Base-by-base conservation (phyloP, 2,888 invertebrate genomes). In the Lasioglossum zephyrum region DNA sequence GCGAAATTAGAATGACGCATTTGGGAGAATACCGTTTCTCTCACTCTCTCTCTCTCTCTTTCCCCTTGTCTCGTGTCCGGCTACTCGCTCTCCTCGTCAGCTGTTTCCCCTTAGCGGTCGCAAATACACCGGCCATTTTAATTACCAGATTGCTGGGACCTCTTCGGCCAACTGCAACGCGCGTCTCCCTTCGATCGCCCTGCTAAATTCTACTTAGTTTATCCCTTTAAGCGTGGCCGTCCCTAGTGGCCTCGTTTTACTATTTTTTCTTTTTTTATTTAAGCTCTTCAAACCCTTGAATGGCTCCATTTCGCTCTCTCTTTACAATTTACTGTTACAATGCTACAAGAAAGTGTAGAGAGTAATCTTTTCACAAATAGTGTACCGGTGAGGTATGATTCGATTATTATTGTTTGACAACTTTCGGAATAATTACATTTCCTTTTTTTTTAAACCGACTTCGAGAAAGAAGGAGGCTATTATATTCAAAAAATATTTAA, bases 61-160 rank as follows among this genome's bases (percentile, higher is more conserved):
- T 49, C 8, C 26, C 57, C 53, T n/a, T 13, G 70, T 22, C 60
- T 18, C 22, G 53, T 9, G n/a, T 26, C 36, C 31, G 5, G 16
- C 36, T 36, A 13, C n/a, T 13, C 13, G 11, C 60, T 41, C 77
- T 70, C 41, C 41, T 66, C 66, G 66, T 66, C 66, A 66, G 66
- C 69, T 60, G 22, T 72, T 39, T 69, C 41, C 73, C 66, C 41
- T 69, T 11, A 18, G 39, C n/a, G 69, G 69, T 39, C 26, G 69
- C 74, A 89, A 89, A 77, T 83, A 87, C 81, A 76, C 85, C 75
- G 83, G 79, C 81, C 85, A 85, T 90, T 90, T 86, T 85, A 90
- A 87, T 90, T 86, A 85, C 79, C 81, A 36, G 81, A 75, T 44
- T 73, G 73, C 36, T 44, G 66, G 79, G 79, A 49, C 26, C 60